These are phyloP conservation scores for Carterocephalus palaemon DNA, from an alignment of 2,888 invertebrate species.

Conservation along the genomic window DNA sequence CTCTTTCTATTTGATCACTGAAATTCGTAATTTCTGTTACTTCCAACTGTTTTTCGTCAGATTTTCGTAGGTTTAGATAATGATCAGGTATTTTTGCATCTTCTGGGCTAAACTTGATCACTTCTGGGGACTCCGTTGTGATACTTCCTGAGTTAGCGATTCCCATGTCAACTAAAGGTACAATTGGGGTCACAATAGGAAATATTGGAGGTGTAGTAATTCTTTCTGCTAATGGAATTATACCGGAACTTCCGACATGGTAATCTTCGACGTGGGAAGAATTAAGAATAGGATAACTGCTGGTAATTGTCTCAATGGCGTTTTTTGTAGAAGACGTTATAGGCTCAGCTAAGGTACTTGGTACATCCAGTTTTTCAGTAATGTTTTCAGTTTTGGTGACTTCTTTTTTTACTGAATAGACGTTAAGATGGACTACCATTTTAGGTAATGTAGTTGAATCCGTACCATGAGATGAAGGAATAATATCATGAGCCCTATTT, in stretches of 20 bases:
- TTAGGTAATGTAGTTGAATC: slow-evolving; percentile 57
- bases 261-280: slow-evolving; percentile 61
- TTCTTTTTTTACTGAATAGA: slow-evolving; percentile 75
- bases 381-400: slow-evolving; percentile 33
- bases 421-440: slow-evolving; percentile 82
- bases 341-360: slow-evolving; percentile 27
- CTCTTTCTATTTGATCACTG: slow-evolving; percentile 22
- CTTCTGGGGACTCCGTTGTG: slow-evolving; percentile 48
- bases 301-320: slow-evolving; percentile 34
- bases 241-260: slow-evolving; percentile 65
- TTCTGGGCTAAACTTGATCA: slow-evolving; percentile 60
- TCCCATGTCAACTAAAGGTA: slow-evolving; percentile 41
- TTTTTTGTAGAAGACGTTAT: slow-evolving; percentile 25
- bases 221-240: slow-evolving; percentile 51
- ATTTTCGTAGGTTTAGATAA: slow-evolving; percentile 41
- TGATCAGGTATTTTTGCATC: slow-evolving; percentile 65
- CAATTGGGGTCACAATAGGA: slow-evolving; percentile 37
- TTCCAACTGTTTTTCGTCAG: slow-evolving; percentile 27
- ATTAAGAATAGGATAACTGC: slow-evolving; percentile 44
- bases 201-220: slow-evolving; percentile 31
- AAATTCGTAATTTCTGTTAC: slow-evolving; percentile 31
- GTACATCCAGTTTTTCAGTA: slow-evolving; percentile 30
- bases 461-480: slow-evolving; percentile 28
- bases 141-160: slow-evolving; percentile 37
- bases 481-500: slow-evolving; percentile 23